Conservation (phyloP, 2,888 invertebrate species). For the Clostera curtula region DNA sequence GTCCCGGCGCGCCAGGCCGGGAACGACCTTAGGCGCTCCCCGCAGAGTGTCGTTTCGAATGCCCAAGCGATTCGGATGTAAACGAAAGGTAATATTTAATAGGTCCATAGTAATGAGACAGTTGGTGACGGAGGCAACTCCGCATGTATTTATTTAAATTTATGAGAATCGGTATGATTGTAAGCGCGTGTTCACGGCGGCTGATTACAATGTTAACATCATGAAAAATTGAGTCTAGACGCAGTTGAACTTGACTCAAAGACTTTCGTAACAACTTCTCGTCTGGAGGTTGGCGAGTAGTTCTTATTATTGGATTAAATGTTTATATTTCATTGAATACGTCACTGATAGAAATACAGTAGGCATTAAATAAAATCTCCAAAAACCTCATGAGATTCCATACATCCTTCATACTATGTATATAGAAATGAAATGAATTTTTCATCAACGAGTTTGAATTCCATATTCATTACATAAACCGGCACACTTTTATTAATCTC, state of each 20-base stretch:
- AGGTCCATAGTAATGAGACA: conserved; percentile 53
- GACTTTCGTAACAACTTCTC: too few species aligned
- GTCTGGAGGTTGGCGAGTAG: not conserved
- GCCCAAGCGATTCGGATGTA: conserved; percentile 17
- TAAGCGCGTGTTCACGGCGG: conserved; percentile 36
- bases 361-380: too few species aligned
- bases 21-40: conserved; percentile 16
- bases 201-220: conserved; percentile 10
- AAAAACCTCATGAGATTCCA: too few species aligned
- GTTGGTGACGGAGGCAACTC: conserved; percentile 37
- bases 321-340: too few species aligned
- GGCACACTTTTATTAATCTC: too few species aligned
- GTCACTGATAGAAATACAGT: too few species aligned
- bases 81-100: conserved; percentile 40
- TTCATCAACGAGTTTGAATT: too few species aligned
- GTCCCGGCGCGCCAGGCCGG: conserved; percentile 5
- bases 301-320: too few species aligned
- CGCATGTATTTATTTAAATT: conserved; percentile 58
- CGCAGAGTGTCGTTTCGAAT: conserved; percentile 17
- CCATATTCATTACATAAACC: too few species aligned
- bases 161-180: conserved; percentile 42
- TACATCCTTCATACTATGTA: too few species aligned
- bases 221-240: conserved; percentile 6
- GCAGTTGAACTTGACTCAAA: too few species aligned
- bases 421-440: too few species aligned